phyloP scores from a whole-genome alignment of 1,140 invertebrate species.

The Drosophila tsacasi region DNA sequence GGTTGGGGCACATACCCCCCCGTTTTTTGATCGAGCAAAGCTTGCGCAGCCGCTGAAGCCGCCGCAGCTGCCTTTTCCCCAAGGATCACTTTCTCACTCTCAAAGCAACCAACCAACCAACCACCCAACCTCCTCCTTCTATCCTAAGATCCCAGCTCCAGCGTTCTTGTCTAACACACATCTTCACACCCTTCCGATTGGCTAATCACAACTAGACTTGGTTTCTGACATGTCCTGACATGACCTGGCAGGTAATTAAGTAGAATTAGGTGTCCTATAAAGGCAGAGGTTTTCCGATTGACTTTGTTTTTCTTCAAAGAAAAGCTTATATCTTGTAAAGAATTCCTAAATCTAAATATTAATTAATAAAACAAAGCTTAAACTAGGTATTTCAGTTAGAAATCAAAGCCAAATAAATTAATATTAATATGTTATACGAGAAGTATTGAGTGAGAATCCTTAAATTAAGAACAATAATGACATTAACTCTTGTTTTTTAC shows the following conservation, averaged over 20 bases:
- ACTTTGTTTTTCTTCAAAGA: neutral
- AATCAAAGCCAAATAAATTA: neutral
- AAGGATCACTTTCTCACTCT: conserved; percentile 7
- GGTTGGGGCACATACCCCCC: neutral
- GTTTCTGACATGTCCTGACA: neutral
- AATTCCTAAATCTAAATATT: neutral
- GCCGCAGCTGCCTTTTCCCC: conserved; percentile 5
- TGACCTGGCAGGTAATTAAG: neutral
- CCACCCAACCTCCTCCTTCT: too few relatives aligned
- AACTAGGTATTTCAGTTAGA: neutral
- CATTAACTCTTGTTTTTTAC: too few relatives aligned
- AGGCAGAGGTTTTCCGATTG: neutral
- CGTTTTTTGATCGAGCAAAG: conserved; percentile 43
- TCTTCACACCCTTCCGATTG: conserved; percentile 9
- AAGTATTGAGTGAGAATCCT: too few relatives aligned
- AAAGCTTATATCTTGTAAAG: neutral
- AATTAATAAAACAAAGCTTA: neutral
- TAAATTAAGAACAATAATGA: too few relatives aligned
- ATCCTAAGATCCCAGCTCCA: conserved; percentile 1
- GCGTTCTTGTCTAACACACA: conserved; percentile 28
- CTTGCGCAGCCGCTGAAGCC: conserved; percentile 24
- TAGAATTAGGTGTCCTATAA: neutral
- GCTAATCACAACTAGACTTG: conserved; percentile 13
- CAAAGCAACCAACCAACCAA: conserved; percentile 1
- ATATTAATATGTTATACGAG: neutral